Percentiles rank a stretch among this genome's conserved stretches.
phyloP scores from a whole-genome alignment of 2,797 vertebrate species.

The Fundulus diaphanus region DNA sequence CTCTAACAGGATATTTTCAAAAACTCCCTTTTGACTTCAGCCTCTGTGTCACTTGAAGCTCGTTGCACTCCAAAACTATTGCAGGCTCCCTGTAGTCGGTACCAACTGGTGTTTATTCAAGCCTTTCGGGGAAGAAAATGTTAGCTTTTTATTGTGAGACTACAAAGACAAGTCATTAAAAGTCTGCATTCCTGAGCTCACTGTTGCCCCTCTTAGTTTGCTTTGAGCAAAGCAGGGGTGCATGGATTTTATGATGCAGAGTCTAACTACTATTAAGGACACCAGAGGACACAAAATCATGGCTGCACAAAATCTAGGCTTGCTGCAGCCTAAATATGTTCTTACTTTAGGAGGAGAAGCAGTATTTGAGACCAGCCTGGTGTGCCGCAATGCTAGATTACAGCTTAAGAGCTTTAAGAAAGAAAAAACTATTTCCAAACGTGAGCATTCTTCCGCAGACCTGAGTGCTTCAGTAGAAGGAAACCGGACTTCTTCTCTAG shows the following conservation, averaged over 20 bases:
- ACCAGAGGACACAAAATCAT: slow-evolving; percentile 32
- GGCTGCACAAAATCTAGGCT: slow-evolving; percentile 32
- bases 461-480: not conserved
- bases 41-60: slow-evolving; percentile 62
- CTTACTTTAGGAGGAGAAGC: not conserved
- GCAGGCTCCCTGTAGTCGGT: slow-evolving; percentile 20
- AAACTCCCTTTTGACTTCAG: slow-evolving; percentile 10
- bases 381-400: not conserved
- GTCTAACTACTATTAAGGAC: slow-evolving; percentile 48
- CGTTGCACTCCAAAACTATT: slow-evolving; percentile 56
- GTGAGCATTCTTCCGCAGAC: not conserved
- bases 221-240: slow-evolving; percentile 66
- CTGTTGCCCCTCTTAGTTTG: slow-evolving; percentile 76
- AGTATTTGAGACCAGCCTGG: not conserved
- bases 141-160: slow-evolving; percentile 76
- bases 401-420: not conserved
- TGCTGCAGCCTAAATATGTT: slow-evolving; percentile 11
- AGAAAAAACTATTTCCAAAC: slow-evolving; percentile 7
- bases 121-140: slow-evolving; percentile 60
- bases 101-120: slow-evolving; percentile 56
- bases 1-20: not conserved
- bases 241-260: slow-evolving; percentile 48
- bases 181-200: slow-evolving; percentile 74
- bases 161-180: slow-evolving; percentile 76
- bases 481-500: not conserved